Conservation (phyloP, 2,888 invertebrate genomes). For the Mechanitis messenoides region DNA sequence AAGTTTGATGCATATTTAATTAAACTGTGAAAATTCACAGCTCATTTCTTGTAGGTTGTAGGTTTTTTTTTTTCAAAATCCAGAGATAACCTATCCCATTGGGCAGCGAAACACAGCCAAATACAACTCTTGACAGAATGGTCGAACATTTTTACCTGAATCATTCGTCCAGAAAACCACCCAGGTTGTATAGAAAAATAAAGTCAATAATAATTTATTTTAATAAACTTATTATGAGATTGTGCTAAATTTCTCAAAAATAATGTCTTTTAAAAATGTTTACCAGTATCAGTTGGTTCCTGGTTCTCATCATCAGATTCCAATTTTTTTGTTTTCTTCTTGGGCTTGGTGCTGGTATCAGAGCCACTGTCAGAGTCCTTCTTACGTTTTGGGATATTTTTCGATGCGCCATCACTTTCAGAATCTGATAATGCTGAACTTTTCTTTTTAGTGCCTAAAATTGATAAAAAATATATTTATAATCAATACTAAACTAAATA, state of each 20-base stretch:
- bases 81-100: too few species aligned
- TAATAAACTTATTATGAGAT: neutral
- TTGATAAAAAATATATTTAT: neutral
- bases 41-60: too few species aligned
- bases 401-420: conserved; percentile 62
- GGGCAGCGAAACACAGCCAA: too few species aligned
- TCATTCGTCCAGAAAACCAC: too few species aligned
- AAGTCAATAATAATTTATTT: too few species aligned
- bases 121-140: too few species aligned
- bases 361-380: conserved; percentile 66
- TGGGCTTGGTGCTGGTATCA: conserved; percentile 61
- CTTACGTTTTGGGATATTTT: conserved; percentile 56
- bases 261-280: neutral
- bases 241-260: too few species aligned
- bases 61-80: too few species aligned
- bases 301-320: conserved; percentile 79
- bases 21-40: too few species aligned
- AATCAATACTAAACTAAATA: neutral
- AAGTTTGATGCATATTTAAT: neutral
- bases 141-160: too few species aligned
- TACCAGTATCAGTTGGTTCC: conserved; percentile 42
- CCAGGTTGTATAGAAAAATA: too few species aligned
- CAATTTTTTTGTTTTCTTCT: conserved; percentile 74
- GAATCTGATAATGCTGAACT: conserved; percentile 72
- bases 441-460: conserved; percentile 48